A percentile compares a stretch with the other conserved stretches of the same genome.
These are phyloP conservation scores for Prionailurus viverrinus DNA, from an alignment of 2,113 vertebrate genomes.

Conservation along the genomic window DNA sequence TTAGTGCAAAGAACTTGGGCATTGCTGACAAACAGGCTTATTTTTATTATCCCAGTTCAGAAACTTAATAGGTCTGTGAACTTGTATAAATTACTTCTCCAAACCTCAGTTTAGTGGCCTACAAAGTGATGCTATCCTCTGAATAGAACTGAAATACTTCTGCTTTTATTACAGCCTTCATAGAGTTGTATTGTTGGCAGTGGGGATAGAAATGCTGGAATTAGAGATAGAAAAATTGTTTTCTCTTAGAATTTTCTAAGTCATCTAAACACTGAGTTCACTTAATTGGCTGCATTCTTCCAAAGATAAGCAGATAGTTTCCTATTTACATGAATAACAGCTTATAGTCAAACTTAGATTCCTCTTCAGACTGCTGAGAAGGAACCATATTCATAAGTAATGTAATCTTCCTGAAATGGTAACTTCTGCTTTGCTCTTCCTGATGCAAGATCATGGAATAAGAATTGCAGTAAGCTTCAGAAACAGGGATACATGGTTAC, in stretches of 20 bases:
- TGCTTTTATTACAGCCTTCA: not conserved
- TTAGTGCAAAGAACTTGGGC: not conserved
- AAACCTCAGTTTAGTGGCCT: not conserved
- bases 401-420: conserved; percentile 18
- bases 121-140: not conserved
- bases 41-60: not conserved
- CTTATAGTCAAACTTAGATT: not conserved
- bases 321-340: not conserved
- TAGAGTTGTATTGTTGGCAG: not conserved
- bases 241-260: not conserved
- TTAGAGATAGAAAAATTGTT: not conserved
- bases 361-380: conserved; percentile 14
- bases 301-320: not conserved
- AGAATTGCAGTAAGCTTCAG: not conserved
- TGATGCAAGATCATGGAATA: conserved; percentile 19
- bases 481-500: not conserved
- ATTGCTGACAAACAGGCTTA: not conserved
- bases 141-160: conserved; percentile 15
- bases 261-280: not conserved
- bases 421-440: conserved; percentile 13
- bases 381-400: not conserved
- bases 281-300: not conserved
- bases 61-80: not conserved
- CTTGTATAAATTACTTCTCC: not conserved
- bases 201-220: not conserved